Conservation (phyloP, 2,113 vertebrate species). For the Centropus unirufus region DNA sequence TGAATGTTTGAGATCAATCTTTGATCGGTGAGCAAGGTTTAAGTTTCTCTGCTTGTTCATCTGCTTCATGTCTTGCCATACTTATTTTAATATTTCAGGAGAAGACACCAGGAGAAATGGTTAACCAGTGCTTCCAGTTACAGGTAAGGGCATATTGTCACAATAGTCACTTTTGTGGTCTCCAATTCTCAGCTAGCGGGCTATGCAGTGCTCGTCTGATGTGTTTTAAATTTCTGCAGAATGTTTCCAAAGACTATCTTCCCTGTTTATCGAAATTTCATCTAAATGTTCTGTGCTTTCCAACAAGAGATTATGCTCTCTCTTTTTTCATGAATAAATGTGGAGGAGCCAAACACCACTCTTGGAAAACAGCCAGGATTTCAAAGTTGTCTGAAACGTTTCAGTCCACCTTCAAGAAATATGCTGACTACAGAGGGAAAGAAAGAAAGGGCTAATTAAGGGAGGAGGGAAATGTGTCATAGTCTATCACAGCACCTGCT, state of each 20-base stretch:
- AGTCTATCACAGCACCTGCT: rapidly evolving
- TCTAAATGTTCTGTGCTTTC: neutral
- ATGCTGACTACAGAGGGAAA: neutral
- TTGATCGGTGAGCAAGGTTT: neutral
- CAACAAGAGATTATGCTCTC: neutral
- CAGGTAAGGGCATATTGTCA: neutral
- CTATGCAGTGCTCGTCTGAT: neutral
- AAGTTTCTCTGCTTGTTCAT: constrained; percentile 52
- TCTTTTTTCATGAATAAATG: neutral
- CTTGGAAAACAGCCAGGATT: neutral
- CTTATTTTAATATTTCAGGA: constrained; percentile 60
- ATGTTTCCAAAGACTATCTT: neutral
- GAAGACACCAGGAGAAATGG: constrained; percentile 33
- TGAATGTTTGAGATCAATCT: constrained; percentile 37
- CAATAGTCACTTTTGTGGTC: constrained; percentile 43
- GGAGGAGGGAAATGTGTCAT: rapidly evolving
- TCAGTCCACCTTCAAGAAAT: neutral
- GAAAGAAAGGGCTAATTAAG: neutral
- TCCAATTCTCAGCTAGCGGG: constrained; percentile 1
- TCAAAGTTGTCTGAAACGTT: neutral
- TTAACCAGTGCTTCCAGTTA: constrained; percentile 10
- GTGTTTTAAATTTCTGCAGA: constrained; percentile 54
- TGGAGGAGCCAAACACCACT: neutral
- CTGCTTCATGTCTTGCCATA: neutral
- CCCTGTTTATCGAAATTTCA: neutral